These are phyloP conservation scores for Rotaria sp. DNA, from an alignment of 2,888 invertebrate species.

Conservation along the genomic window DNA sequence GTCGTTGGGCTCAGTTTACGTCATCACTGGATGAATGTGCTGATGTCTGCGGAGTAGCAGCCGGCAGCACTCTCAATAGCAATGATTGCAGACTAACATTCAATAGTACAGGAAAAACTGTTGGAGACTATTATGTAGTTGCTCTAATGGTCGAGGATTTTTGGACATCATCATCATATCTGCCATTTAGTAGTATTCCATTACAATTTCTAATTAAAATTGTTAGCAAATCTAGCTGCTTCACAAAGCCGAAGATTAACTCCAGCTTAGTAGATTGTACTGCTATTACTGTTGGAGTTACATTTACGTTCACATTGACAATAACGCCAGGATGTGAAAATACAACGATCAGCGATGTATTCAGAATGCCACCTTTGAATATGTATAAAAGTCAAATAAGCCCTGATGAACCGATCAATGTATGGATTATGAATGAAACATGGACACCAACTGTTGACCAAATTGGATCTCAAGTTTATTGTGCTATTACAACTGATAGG, in stretches of 20 bases:
- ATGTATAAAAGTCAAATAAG: not conserved
- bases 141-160: not conserved
- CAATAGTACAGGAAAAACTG: not conserved
- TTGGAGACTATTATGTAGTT: not conserved
- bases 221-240: not conserved
- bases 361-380: not conserved
- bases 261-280: not conserved
- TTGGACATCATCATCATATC: not conserved
- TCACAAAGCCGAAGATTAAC: not conserved
- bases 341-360: not conserved
- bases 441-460: not conserved
- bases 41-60: not conserved
- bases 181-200: not conserved
- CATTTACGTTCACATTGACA: not conserved
- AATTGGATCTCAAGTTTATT: not conserved
- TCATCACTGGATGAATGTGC: not conserved
- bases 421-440: not conserved
- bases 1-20: not conserved
- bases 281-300: not conserved
- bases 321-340: not conserved
- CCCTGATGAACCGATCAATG: not conserved
- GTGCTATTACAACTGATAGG: not conserved
- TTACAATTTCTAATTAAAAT: not conserved
- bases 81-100: not conserved
- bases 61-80: not conserved